A percentile compares a stretch with the other conserved stretches of the same genome.
These are phyloP conservation scores for Episyrphus balteatus DNA, from an alignment of 1,140 invertebrate genomes.

Conservation along the genomic window DNA sequence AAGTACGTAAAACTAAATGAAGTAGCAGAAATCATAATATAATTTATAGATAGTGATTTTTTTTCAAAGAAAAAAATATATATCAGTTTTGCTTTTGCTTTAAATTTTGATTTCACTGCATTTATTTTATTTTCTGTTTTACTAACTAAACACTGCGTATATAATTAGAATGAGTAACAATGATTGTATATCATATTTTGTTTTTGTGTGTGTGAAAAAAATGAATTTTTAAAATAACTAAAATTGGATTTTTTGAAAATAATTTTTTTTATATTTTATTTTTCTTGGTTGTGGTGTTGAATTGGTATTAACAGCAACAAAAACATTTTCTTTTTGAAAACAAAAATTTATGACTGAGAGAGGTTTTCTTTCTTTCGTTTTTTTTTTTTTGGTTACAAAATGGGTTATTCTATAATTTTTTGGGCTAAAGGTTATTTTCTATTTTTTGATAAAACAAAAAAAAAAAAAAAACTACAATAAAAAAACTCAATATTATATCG, in stretches of 20 bases:
- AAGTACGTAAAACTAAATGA: too few relatives aligned
- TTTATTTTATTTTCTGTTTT: too few relatives aligned
- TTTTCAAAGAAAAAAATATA: too few relatives aligned
- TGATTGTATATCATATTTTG: conserved; percentile 3
- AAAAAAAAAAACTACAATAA: not conserved
- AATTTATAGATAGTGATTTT: too few relatives aligned
- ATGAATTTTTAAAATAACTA: not conserved
- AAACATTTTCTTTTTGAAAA: not conserved
- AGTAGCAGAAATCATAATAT: too few relatives aligned
- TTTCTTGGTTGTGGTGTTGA: not conserved
- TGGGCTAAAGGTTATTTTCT: not conserved
- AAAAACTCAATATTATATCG: conserved; percentile 2
- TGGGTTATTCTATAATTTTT: not conserved
- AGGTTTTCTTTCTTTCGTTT: too few relatives aligned
- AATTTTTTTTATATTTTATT: not conserved
- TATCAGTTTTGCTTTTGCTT: too few relatives aligned
- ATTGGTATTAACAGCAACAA: not conserved
- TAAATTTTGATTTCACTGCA: too few relatives aligned
- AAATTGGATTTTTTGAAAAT: not conserved
- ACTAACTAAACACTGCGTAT: conserved; percentile 1
- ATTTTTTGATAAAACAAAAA: not conserved
- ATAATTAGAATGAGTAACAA: not conserved
- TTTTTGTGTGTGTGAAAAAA: not conserved
- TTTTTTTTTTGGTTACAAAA: too few relatives aligned
- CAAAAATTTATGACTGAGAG: too few relatives aligned